Evolutionary conservation across 64 coral and sea anemone species (phyloP).

Genomic region (Orbicella faveolata): DNA sequence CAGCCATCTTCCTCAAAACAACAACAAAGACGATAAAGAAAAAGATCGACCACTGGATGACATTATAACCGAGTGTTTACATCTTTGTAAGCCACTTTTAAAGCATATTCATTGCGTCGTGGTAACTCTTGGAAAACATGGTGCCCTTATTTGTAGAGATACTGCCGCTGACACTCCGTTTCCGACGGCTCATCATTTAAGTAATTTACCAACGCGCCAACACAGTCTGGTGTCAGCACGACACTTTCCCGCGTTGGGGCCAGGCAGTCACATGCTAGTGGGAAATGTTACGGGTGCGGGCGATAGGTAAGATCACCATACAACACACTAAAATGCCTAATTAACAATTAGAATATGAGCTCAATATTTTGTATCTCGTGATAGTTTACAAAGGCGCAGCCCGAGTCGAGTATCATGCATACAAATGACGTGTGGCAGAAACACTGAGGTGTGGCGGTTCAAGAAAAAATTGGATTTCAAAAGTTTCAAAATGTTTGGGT

Average conservation of each 20-base stretch:
- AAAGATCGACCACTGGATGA: slow-evolving; percentile 51
- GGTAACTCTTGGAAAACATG: slow-evolving; percentile 86
- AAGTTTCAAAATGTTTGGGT: no score
- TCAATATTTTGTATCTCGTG: no score
- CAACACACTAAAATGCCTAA: not conserved
- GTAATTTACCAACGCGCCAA: slow-evolving; percentile 44
- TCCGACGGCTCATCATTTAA: slow-evolving; percentile 41
- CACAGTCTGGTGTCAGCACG: slow-evolving; percentile 72
- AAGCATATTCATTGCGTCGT: slow-evolving; percentile 83
- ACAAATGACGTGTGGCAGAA: no score
- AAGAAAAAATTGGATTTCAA: no score
- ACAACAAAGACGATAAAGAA: not conserved
- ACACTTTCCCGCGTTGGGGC: slow-evolving; percentile 63
- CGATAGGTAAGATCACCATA: slow-evolving; percentile 65
- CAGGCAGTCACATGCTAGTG: slow-evolving; percentile 40
- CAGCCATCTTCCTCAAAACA: not conserved
- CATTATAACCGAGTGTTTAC: slow-evolving; percentile 78
- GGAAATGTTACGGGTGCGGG: slow-evolving; percentile 94
- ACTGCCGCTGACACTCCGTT: slow-evolving; percentile 79
- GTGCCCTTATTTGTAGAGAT: slow-evolving; percentile 84
- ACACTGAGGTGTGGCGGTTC: no score
- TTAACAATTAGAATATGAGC: no score
- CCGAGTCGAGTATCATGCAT: no score
- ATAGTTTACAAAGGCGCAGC: no score
- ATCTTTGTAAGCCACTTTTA: slow-evolving; percentile 81